Conservation (phyloP, 2,888 invertebrate species). For the Drosophila recens region DNA sequence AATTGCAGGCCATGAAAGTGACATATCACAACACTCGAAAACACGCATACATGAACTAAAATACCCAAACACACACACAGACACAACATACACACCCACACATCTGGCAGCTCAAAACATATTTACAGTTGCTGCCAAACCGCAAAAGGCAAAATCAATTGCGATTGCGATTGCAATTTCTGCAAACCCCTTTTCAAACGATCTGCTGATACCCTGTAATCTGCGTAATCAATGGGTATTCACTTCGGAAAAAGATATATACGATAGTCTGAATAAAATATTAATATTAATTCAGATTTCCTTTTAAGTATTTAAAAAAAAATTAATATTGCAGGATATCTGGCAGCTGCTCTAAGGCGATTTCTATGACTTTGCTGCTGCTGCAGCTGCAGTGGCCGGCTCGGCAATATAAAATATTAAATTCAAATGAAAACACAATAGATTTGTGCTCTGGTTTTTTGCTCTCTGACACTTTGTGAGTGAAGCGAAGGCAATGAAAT, state of each 20-base stretch:
- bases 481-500: slow-evolving; percentile 53
- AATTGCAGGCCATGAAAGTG: slow-evolving; percentile 69
- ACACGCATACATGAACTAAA: slow-evolving; percentile 20
- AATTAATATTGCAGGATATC: slow-evolving; percentile 19
- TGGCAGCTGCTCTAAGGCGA: neutral
- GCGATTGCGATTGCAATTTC: slow-evolving; percentile 54
- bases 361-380: neutral
- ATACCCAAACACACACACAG: slow-evolving; percentile 16
- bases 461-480: slow-evolving; percentile 18
- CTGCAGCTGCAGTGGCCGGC: slow-evolving; percentile 22
- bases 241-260: neutral
- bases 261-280: neutral
- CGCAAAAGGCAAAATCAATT: slow-evolving; percentile 72
- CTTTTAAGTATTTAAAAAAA: too few species aligned
- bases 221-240: neutral
- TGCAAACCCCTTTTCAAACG: slow-evolving; percentile 35
- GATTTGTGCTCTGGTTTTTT: slow-evolving; percentile 60
- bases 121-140: slow-evolving; percentile 64
- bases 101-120: slow-evolving; percentile 16
- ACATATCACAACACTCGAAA: slow-evolving; percentile 63
- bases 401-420: slow-evolving; percentile 67
- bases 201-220: slow-evolving; percentile 28
- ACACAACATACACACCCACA: slow-evolving; percentile 14
- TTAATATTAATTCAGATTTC: neutral
- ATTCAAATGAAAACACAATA: slow-evolving; percentile 74